A percentile compares a stretch with the other conserved stretches of the same genome.
phyloP scores from a whole-genome alignment of 1,140 invertebrate genomes.

The Brachionus koreanus region DNA sequence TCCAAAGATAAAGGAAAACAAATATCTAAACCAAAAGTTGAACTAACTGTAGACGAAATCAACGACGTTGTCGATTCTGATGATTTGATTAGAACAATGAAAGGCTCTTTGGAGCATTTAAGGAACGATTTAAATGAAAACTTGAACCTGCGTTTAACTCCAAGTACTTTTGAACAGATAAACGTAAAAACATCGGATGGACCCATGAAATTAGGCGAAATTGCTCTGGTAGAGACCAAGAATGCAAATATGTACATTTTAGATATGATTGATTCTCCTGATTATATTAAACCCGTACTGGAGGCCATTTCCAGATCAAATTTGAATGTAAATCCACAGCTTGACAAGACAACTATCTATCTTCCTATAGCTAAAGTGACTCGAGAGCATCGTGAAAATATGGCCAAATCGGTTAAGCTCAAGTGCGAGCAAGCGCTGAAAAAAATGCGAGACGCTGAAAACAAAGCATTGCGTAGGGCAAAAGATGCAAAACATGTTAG shows the following conservation, averaged over 20 bases:
- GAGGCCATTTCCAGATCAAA: slow-evolving; percentile 72
- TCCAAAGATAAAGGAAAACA: slow-evolving; percentile 46
- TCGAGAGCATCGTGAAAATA: slow-evolving; percentile 78
- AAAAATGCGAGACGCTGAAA: slow-evolving; percentile 72
- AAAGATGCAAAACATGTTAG: slow-evolving; percentile 64
- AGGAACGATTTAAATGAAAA: slow-evolving; percentile 75
- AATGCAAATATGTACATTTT: slow-evolving; percentile 78
- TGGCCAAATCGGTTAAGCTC: slow-evolving; percentile 79
- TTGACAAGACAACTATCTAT: slow-evolving; percentile 82
- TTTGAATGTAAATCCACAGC: slow-evolving; percentile 87
- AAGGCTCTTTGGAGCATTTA: slow-evolving; percentile 66
- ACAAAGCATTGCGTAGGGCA: slow-evolving; percentile 67
- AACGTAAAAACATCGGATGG: slow-evolving; percentile 69
- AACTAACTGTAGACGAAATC: slow-evolving; percentile 68
- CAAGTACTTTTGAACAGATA: slow-evolving; percentile 49
- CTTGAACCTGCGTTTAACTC: slow-evolving; percentile 60
- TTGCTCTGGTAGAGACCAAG: slow-evolving; percentile 81
- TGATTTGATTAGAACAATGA: slow-evolving; percentile 66
- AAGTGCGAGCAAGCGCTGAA: slow-evolving; percentile 75
- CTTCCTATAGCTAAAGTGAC: slow-evolving; percentile 84
- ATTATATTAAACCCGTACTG: slow-evolving; percentile 71
- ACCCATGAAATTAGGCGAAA: slow-evolving; percentile 76
- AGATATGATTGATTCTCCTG: slow-evolving; percentile 74
- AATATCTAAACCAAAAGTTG: slow-evolving; percentile 65
- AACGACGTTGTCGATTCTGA: slow-evolving; percentile 69